Evolutionary conservation across 2,888 invertebrate genomes (phyloP).

Genomic region (Cryptocephalus primarius): DNA sequence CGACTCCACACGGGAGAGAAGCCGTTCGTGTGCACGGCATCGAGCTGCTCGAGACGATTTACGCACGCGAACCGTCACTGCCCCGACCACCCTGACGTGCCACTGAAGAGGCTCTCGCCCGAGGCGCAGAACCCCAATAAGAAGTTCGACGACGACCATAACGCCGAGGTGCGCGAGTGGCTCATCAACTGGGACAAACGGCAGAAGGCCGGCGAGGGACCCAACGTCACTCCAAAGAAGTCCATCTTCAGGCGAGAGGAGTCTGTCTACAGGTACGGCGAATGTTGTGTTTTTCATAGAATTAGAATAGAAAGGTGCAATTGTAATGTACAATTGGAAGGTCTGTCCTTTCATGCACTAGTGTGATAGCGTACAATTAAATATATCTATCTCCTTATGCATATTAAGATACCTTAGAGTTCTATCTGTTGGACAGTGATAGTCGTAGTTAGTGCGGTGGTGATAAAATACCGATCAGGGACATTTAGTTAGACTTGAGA

Average conservation of each 20-base stretch:
- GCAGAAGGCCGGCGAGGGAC: constrained; percentile 14
- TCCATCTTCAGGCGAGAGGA: constrained; percentile 21
- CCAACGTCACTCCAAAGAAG: constrained; percentile 24
- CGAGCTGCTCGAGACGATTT: constrained; percentile 55
- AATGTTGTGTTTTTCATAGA: too few species aligned
- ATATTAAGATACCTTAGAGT: too few species aligned
- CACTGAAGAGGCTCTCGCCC: constrained; percentile 31
- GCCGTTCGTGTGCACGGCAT: constrained; percentile 56
- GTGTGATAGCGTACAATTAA: too few species aligned
- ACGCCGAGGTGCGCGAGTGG: constrained; percentile 38
- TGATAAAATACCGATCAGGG: too few species aligned
- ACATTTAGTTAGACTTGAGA: too few species aligned
- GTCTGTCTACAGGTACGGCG: constrained; percentile 5
- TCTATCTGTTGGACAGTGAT: too few species aligned
- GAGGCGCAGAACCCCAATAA: constrained; percentile 33
- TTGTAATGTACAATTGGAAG: too few species aligned
- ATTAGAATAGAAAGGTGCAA: too few species aligned
- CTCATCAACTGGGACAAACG: constrained; percentile 30
- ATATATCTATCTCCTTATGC: too few species aligned
- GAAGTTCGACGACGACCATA: constrained; percentile 35
- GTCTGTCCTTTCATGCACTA: too few species aligned
- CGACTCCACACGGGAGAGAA: constrained; percentile 67
- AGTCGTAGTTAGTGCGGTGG: too few species aligned
- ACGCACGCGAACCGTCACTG: constrained; percentile 70
- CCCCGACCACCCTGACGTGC: constrained; percentile 55